Evolutionary conservation across 2,113 vertebrate species (phyloP), one percentile per base, ranked within the genome.

Genomic region (Fregata magnificens): DNA sequence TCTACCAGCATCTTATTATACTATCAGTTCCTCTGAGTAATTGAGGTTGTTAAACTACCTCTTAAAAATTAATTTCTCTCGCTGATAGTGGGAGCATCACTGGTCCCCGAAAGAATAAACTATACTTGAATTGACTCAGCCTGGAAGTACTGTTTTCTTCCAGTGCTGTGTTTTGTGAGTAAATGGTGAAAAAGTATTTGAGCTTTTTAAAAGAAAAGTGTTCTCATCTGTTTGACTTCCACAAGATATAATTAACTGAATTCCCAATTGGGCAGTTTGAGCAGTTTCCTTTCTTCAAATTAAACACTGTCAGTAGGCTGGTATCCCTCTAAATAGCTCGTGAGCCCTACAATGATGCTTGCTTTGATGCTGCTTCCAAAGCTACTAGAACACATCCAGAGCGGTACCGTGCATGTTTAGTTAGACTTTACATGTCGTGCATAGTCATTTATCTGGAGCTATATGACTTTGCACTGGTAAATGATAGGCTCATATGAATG

Each of bases 11-110:
- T 58, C 36, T 71, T 78, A 38, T 93, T 93, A 59, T 59, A n/a
- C n/a, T 73, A n/a, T 44, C 42, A 36, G 55, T 56, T 76, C 83
- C 36, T 89, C 34, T 76, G 86, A 93, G 45, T 84, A 89, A 95
- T 29, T 8, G 52, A 61, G 25, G 36, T 24, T 76, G 26, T 87
- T 87, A 79, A 90, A 59, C 7, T 89, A 42, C 5, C 17, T 66
- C 44, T 79, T 89, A 92, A 80, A 95, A 95, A 88, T 86, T 83
- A 94, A 87, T 73, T 94, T 93, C 36, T 95, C 31, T 79, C 8
- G 1, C 56, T 82, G 36, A 80, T 79, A 89, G 66, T 50, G 53
- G 26, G 36, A 82, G 11, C 22, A 80, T 89, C 62, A 11, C 10
- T 62, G 13, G 21, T 62, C 22, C 77, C 31, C 2, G 0, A 32